Conservation (phyloP, 2,113 vertebrate genomes). For the Paraplagusia blochii region DNA sequence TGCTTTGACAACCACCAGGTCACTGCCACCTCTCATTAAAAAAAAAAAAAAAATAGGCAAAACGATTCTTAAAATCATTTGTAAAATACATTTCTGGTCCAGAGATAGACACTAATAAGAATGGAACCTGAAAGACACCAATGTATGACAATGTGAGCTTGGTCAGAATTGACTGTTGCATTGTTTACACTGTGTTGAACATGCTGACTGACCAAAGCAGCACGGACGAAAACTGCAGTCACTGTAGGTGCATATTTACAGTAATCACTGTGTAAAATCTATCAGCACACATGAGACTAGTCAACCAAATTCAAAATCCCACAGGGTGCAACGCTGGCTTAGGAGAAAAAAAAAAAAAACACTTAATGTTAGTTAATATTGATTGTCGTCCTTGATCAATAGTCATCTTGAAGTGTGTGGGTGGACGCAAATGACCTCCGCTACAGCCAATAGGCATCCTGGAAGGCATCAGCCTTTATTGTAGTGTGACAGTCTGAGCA, state of each 20-base stretch:
- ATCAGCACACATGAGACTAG: conserved; percentile 7
- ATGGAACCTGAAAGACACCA: too few species aligned
- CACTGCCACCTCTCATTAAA: too few species aligned
- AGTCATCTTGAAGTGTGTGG: conserved; percentile 6
- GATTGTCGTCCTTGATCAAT: conserved; percentile 30
- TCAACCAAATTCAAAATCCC: conserved; percentile 1
- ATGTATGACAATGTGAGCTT: too few species aligned
- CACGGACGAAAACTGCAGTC: too few species aligned
- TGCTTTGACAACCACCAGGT: too few species aligned
- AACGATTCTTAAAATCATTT: too few species aligned
- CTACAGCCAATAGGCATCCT: background rate
- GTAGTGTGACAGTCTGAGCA: background rate
- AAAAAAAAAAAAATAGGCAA: too few species aligned
- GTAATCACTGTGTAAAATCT: background rate
- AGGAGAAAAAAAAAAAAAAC: conserved; percentile 17
- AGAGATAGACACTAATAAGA: too few species aligned
- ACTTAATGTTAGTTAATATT: conserved; percentile 15
- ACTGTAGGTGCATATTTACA: background rate
- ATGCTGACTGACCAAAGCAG: too few species aligned
- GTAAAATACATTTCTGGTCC: too few species aligned
- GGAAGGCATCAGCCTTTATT: background rate
- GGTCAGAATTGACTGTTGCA: too few species aligned
- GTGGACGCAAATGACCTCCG: conserved; percentile 8
- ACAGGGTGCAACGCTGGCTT: background rate
- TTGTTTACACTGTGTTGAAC: too few species aligned